Evolutionary conservation across 2,888 invertebrate species (phyloP).

Genomic region (Parnassius orleans): DNA sequence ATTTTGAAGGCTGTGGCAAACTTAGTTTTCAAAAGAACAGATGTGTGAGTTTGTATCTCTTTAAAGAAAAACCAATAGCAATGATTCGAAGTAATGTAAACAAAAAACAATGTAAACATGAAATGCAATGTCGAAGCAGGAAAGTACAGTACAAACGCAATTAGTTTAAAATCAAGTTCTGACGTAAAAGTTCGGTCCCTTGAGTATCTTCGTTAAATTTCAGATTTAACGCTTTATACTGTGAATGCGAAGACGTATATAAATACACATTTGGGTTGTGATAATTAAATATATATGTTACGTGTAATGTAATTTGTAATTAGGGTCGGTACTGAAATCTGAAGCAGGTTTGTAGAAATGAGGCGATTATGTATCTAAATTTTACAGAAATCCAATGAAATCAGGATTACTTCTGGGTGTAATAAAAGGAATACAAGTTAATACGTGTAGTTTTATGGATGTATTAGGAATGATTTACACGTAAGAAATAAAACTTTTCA

Average conservation of each 20-base stretch:
- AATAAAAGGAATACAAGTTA: background rate
- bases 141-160: slow-evolving; percentile 64
- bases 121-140: slow-evolving; percentile 57
- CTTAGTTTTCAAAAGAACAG: slow-evolving; percentile 50
- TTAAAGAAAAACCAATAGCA: slow-evolving; percentile 55
- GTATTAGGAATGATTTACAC: too few species aligned
- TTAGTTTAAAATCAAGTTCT: slow-evolving; percentile 64
- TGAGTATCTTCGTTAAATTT: slow-evolving; percentile 61
- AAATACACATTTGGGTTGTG: slow-evolving; percentile 4
- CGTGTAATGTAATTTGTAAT: slow-evolving; percentile 19
- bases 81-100: too few species aligned
- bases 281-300: slow-evolving; percentile 25
- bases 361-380: slow-evolving; percentile 14
- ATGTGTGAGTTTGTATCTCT: slow-evolving; percentile 59
- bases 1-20: slow-evolving; percentile 52
- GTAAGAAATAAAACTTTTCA: too few species aligned
- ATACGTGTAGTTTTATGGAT: too few species aligned
- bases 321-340: slow-evolving; percentile 17
- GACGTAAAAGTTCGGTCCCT: slow-evolving; percentile 62
- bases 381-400: slow-evolving; percentile 7
- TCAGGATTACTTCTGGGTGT: background rate
- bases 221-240: slow-evolving; percentile 22
- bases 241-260: slow-evolving; percentile 10
- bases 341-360: slow-evolving; percentile 5
- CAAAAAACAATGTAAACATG: slow-evolving; percentile 66